Percentiles rank a stretch among this genome's conserved stretches.
phyloP scores from a whole-genome alignment of 2,888 invertebrate species.

The Cheilosia impressa region DNA sequence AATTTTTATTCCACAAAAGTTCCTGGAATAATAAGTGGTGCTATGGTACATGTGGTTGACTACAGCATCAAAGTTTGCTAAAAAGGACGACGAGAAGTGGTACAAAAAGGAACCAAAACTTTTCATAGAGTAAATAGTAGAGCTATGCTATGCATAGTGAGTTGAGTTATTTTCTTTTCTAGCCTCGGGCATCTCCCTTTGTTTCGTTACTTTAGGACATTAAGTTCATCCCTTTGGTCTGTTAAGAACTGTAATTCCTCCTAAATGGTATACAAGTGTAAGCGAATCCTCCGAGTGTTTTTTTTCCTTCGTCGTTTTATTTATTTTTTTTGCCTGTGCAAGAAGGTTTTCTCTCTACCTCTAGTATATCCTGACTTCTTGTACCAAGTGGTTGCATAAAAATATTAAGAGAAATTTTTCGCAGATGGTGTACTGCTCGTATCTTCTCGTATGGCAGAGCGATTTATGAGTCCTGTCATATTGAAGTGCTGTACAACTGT shows the following conservation, averaged over 20 bases:
- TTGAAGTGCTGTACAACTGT: conserved; percentile 46
- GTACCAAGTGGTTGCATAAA: conserved; percentile 65
- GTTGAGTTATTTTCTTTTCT: conserved; percentile 32
- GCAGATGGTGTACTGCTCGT: conserved; percentile 57
- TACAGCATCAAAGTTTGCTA: conserved; percentile 27
- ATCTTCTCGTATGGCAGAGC: conserved; percentile 51
- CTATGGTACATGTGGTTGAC: conserved; percentile 33
- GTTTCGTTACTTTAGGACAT: conserved; percentile 63
- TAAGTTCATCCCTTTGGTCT: conserved; percentile 69
- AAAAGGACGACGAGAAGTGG: conserved; percentile 7
- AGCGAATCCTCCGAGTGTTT: conserved; percentile 33
- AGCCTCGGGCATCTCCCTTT: conserved; percentile 31
- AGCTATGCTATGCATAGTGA: conserved; percentile 39
- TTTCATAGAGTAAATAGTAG: conserved; percentile 55
- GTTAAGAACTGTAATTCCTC: conserved; percentile 70
- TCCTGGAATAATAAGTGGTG: conserved; percentile 53
- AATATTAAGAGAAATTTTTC: conserved; percentile 57
- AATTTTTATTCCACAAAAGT: conserved; percentile 51
- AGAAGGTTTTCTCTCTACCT: conserved; percentile 13
- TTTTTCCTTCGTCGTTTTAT: not conserved
- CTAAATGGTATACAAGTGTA: conserved; percentile 67
- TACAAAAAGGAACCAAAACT: conserved; percentile 46
- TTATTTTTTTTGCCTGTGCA: conserved; percentile 14
- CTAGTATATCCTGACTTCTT: conserved; percentile 41
- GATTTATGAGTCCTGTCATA: conserved; percentile 74